Percentiles rank a stretch among this genome's conserved stretches.
Conservation (phyloP, 2,888 invertebrate genomes). For the Cordilura impudica region DNA sequence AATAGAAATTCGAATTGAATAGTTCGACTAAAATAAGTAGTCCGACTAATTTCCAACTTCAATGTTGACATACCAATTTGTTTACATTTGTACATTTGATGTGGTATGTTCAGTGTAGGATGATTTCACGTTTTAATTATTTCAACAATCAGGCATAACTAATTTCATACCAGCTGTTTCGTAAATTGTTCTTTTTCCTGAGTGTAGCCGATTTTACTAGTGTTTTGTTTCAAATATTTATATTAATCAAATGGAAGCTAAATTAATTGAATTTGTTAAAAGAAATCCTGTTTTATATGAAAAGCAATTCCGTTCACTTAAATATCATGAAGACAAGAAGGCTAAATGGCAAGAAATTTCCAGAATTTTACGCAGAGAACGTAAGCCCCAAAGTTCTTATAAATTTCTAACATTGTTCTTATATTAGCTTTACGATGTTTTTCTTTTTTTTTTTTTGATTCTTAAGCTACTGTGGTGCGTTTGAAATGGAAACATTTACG, state of each 20-base stretch:
- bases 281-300: conserved; percentile 53
- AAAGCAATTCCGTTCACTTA: conserved; percentile 45
- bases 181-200: too few relatives aligned
- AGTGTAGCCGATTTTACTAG: too few relatives aligned
- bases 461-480: conserved; percentile 35
- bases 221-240: too few relatives aligned
- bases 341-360: conserved; percentile 53
- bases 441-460: background rate
- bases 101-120: too few relatives aligned
- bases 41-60: too few relatives aligned
- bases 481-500: conserved; percentile 52
- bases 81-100: too few relatives aligned
- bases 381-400: conserved; percentile 47
- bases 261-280: conserved; percentile 51
- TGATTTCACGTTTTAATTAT: too few relatives aligned
- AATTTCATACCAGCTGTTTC: too few relatives aligned
- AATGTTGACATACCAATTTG: too few relatives aligned
- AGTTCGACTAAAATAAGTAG: too few relatives aligned
- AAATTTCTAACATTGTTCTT: background rate
- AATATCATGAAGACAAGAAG: conserved; percentile 31
- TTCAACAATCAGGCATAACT: too few relatives aligned
- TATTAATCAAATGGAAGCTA: conserved; percentile 47
- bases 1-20: too few relatives aligned
- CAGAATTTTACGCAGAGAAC: conserved; percentile 48
- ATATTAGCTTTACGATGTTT: background rate